Base-by-base conservation (phyloP, 2,888 invertebrate genomes). In the Abrostola triplasia region DNA sequence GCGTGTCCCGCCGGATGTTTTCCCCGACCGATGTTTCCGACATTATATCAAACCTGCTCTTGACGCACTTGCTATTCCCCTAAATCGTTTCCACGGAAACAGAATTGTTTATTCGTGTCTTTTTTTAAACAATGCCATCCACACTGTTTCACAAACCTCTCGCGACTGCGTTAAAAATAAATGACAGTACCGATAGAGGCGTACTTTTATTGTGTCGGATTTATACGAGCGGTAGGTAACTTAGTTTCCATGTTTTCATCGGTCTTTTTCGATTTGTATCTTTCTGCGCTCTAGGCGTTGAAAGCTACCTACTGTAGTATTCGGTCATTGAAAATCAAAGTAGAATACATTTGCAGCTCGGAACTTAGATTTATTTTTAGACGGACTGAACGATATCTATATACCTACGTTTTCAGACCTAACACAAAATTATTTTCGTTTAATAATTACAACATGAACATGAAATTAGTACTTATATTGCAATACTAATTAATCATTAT, bases 221-320 rank as follows among this genome's bases (percentile, higher is more conserved):
- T 88, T 88, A 86, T 87, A 84, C 79, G 81, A 79, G 73, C 76
- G 79, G 77, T 81, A 78, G 81, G 75, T 85, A 85, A 84, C 83
- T 82, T 81, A 77, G 82, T 84, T 87, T 80, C 75, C 70, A 79
- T 80, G 81, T 84, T 82, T 82, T 74, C 80, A 74, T 67, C 72
- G 69, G 64, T 78, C 77, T 81, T 76, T 83, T 83, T 83, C 76
- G 78, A 78, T 82, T 85, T 84, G 78, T 80, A 82, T 81, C 77
- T 80, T 78, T 82, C 71, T 64, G 59, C 67, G 71, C 73, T 81
- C 59, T 69, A 73, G 79, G 74, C 77, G 74, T 68, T 73, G 76
- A 79, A 79, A 74, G 75, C 73, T 79, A 78, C 70, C 68, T 65
- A 75, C 79, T 65, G 59, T 61, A 57, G 65, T 64, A 60, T 76